These are phyloP conservation scores for Sebastes aleutianus DNA, from an alignment of 2,797 vertebrate genomes.

Conservation along the genomic window DNA sequence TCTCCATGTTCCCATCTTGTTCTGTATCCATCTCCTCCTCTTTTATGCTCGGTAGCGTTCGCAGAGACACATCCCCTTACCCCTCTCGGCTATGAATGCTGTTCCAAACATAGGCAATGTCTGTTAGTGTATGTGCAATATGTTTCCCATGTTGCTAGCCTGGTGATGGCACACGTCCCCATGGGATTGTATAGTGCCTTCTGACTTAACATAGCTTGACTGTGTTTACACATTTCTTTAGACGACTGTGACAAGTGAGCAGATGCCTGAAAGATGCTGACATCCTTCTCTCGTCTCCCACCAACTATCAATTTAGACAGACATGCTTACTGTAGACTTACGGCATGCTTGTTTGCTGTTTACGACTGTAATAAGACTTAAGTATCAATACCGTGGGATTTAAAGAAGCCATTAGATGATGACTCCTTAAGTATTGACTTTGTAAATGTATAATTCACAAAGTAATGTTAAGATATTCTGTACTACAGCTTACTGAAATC, in stretches of 20 bases:
- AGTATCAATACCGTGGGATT: background rate
- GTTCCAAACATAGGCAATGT: constrained; percentile 42
- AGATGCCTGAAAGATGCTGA: constrained; percentile 62
- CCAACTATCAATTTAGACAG: constrained; percentile 58
- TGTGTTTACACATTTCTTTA: constrained; percentile 69
- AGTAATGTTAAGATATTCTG: background rate
- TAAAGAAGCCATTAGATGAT: constrained; percentile 10
- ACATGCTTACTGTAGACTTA: constrained; percentile 32
- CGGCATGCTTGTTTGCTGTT: constrained; percentile 25
- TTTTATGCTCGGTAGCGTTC: constrained; percentile 58
- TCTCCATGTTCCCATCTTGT: constrained; percentile 67
- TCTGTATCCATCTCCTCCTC: constrained; percentile 58
- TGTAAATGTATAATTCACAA: constrained; percentile 3
- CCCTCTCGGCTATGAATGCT: constrained; percentile 56
- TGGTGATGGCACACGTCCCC: constrained; percentile 56
- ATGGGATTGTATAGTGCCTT: constrained; percentile 52
- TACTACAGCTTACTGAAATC: background rate
- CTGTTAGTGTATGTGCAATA: background rate
- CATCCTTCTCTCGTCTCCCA: constrained; percentile 54
- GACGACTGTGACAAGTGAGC: constrained; percentile 64
- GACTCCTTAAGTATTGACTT: constrained; percentile 5
- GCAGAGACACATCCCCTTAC: constrained; percentile 21
- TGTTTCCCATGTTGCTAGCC: constrained; percentile 39
- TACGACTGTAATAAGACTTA: background rate
- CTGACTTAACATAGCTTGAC: constrained; percentile 71